Percentiles rank a stretch among this genome's conserved stretches.
phyloP scores from a whole-genome alignment of 2,113 vertebrate genomes.

The Coptodon rendalli region DNA sequence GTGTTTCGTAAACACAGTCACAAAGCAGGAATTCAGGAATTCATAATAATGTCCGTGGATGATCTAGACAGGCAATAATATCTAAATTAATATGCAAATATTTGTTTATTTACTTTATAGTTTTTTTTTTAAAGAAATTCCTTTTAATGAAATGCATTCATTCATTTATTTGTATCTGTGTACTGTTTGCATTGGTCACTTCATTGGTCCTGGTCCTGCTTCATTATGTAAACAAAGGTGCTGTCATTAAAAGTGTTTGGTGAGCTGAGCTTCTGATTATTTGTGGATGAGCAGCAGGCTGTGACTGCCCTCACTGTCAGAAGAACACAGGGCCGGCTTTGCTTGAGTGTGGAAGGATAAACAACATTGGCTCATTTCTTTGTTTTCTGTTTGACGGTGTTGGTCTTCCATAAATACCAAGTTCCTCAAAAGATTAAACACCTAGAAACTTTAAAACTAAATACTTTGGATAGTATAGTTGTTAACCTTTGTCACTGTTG shows the following conservation, averaged over 20 bases:
- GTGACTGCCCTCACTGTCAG: background rate
- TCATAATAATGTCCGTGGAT: background rate
- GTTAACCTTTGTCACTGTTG: background rate
- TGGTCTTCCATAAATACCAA: background rate
- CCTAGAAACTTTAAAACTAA: background rate
- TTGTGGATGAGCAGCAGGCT: background rate
- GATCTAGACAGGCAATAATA: background rate
- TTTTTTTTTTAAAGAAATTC: background rate
- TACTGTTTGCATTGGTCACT: background rate
- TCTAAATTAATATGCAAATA: background rate
- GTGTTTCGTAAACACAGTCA: background rate
- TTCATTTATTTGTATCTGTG: fast-evolving
- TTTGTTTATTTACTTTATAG: background rate
- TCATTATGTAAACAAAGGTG: background rate
- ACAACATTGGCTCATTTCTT: background rate
- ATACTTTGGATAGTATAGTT: no score
- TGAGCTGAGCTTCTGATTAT: no score
- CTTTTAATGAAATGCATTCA: background rate
- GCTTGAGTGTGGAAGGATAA: fast-evolving
- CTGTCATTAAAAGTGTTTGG: background rate
- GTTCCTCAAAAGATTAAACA: background rate
- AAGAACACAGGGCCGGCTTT: fast-evolving
- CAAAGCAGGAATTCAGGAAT: background rate
- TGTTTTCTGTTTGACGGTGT: background rate
- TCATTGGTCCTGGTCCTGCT: background rate